Evolutionary conservation across 35 echinoderm and acorn worm species (phyloP).

Genomic region (Heliocidaris tuberculata): DNA sequence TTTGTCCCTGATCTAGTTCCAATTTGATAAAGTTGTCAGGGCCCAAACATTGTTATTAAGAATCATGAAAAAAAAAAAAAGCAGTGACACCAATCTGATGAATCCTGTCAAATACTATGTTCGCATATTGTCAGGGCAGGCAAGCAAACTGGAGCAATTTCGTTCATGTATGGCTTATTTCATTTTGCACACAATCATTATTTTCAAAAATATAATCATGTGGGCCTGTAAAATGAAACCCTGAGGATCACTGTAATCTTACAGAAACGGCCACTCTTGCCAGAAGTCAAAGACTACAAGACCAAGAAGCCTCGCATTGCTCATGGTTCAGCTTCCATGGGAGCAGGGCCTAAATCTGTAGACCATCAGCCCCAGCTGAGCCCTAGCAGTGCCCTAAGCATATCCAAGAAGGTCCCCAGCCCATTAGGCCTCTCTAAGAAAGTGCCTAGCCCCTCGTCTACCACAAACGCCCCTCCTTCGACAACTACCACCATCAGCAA

Average conservation of each 20-base stretch:
- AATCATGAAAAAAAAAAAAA: background rate
- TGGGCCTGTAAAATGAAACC: background rate
- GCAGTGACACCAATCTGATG: background rate
- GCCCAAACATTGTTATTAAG: background rate
- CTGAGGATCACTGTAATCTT: background rate
- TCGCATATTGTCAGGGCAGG: background rate
- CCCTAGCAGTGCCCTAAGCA: constrained; percentile 16
- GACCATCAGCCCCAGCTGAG: constrained; percentile 7
- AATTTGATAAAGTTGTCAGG: background rate
- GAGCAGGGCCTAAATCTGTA: background rate
- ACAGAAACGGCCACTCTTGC: constrained; percentile 93
- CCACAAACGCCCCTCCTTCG: constrained; percentile 24
- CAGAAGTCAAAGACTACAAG: constrained; percentile 82
- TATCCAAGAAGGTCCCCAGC: constrained; percentile 44
- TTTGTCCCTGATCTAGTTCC: background rate
- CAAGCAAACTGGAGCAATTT: background rate
- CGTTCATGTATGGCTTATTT: background rate
- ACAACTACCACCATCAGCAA: constrained; percentile 33
- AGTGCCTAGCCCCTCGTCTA: constrained; percentile 49
- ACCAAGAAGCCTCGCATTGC: constrained; percentile 80
- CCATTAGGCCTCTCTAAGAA: constrained; percentile 37
- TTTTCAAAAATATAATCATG: background rate
- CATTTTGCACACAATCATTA: no score
- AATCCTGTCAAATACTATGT: background rate
- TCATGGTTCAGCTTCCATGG: constrained; percentile 56